phyloP scores from a whole-genome alignment of 2,888 invertebrate genomes.

The Pristionchus maxplancki region DNA sequence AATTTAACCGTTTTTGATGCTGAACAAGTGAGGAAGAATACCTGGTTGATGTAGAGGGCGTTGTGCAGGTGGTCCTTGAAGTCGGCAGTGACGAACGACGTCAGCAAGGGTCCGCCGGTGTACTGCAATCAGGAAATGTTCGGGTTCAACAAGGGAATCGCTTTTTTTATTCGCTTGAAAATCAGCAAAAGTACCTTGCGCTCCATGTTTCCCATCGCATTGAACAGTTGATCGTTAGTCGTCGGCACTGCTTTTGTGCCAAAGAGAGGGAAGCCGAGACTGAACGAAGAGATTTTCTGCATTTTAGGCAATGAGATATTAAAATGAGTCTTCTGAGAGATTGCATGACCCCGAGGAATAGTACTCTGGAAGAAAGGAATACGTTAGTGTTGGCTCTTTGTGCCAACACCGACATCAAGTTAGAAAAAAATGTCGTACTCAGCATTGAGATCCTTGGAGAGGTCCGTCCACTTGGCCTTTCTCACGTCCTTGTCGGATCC shows the following conservation, averaged over 20 bases:
- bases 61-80: constrained; percentile 40
- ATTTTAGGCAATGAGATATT: too few relatives aligned
- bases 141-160: too few relatives aligned
- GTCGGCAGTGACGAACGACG: constrained; percentile 54
- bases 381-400: too few relatives aligned
- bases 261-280: constrained; percentile 44
- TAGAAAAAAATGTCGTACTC: background rate
- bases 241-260: background rate
- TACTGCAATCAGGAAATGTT: constrained; percentile 3
- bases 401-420: too few relatives aligned
- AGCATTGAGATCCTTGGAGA: background rate
- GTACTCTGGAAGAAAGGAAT: too few relatives aligned
- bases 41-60: constrained; percentile 58
- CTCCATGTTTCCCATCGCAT: background rate
- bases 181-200: background rate
- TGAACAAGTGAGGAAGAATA: too few relatives aligned
- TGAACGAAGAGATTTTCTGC: too few relatives aligned
- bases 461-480: constrained; percentile 2
- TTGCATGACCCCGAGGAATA: too few relatives aligned
- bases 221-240: background rate
- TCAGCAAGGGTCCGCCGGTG: constrained; percentile 49
- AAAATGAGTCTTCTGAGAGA: too few relatives aligned
- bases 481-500: background rate
- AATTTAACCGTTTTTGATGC: background rate
- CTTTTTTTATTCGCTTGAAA: background rate